Percentiles rank a stretch among this genome's conserved stretches.
Conservation (phyloP, 1,140 invertebrate species). For the Lamellibrachia luymesi region DNA sequence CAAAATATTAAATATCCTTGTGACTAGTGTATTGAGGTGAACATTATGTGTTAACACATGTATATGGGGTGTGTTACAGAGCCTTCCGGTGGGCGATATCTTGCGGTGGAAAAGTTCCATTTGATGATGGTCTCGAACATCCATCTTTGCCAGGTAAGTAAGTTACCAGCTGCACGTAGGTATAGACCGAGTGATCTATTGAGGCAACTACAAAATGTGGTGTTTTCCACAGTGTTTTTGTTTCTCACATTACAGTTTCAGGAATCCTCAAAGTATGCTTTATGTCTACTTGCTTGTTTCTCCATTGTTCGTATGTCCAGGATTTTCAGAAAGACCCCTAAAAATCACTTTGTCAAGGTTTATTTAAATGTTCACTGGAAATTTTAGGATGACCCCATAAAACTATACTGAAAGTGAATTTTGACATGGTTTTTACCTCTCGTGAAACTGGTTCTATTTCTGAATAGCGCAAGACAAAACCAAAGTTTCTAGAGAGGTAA, state of each 20-base stretch:
- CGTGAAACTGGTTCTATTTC: too few species aligned
- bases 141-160: conserved; percentile 61
- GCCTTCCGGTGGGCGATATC: conserved; percentile 79
- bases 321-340: background rate
- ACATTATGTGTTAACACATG: too few species aligned
- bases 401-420: background rate
- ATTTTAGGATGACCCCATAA: background rate
- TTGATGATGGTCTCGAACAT: conserved; percentile 65
- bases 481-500: too few species aligned
- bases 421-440: too few species aligned
- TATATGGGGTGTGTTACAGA: conserved; percentile 48
- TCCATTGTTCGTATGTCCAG: background rate
- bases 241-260: background rate
- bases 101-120: conserved; percentile 63
- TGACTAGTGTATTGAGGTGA: too few species aligned
- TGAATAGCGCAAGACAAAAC: too few species aligned
- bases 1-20: too few species aligned
- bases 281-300: background rate
- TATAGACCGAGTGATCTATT: background rate
- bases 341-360: background rate
- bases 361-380: background rate
- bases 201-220: background rate
- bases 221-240: background rate
- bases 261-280: background rate
- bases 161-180: background rate